phyloP scores from a whole-genome alignment of 64 coral and sea anemone species.

The Exaiptasia diaphana region DNA sequence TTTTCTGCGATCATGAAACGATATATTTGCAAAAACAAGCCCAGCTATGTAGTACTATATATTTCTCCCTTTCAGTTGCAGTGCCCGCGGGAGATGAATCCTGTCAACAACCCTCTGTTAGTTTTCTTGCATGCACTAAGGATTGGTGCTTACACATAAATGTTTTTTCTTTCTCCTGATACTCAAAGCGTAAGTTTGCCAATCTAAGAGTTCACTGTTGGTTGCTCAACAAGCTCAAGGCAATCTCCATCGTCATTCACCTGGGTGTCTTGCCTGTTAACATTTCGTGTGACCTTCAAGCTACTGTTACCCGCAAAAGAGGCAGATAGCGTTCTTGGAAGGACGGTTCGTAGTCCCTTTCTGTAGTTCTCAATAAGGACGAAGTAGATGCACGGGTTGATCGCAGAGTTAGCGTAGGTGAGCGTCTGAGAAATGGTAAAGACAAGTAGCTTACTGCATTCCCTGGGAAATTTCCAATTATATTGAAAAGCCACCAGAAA shows the following conservation, averaged over 20 bases:
- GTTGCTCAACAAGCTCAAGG: constrained; percentile 6
- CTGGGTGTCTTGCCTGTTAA: neutral
- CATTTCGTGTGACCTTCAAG: neutral
- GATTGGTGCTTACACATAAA: too few species aligned
- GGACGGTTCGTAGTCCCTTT: constrained; percentile 11
- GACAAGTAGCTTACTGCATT: neutral
- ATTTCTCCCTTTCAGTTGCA: too few species aligned
- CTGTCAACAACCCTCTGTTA: too few species aligned
- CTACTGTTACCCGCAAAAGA: constrained; percentile 5
- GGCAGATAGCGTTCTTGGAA: neutral
- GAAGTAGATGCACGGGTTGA: constrained; percentile 15
- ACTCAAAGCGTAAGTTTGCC: too few species aligned
- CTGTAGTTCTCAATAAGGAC: constrained; percentile 21
- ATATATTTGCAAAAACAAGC: too few species aligned
- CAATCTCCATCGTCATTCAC: neutral
- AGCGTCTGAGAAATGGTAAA: neutral
- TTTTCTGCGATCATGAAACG: too few species aligned
- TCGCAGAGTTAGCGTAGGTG: constrained; percentile 9
- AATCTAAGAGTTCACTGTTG: too few species aligned
- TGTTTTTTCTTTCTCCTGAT: too few species aligned
- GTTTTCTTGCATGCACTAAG: too few species aligned
- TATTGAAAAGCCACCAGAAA: constrained; percentile 13
- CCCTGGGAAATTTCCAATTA: neutral
- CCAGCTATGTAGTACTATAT: too few species aligned
- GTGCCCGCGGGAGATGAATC: too few species aligned